A percentile compares a stretch with the other conserved stretches of the same genome.
Evolutionary conservation across 2,888 invertebrate species (phyloP).

Genomic region (Nomada hirtipes): DNA sequence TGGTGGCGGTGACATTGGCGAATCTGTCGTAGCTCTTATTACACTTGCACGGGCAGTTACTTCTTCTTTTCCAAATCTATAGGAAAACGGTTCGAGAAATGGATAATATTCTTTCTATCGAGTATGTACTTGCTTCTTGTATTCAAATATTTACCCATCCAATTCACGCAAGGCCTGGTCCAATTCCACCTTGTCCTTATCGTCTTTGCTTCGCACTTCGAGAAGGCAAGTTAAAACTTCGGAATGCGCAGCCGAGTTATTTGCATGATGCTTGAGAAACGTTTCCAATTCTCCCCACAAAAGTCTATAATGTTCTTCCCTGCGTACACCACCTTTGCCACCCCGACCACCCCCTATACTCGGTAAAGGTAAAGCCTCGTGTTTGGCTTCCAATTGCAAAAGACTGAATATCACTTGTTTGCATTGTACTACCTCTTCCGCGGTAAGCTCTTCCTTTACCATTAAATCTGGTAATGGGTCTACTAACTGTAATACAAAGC

Average conservation of each 20-base stretch:
- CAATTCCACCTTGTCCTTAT: slow-evolving; percentile 87
- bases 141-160: slow-evolving; percentile 84
- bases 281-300: slow-evolving; percentile 96
- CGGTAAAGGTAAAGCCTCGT: slow-evolving; percentile 91
- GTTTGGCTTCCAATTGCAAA: slow-evolving; percentile 92
- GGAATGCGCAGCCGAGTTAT: slow-evolving; percentile 90
- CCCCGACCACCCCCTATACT: slow-evolving; percentile 88
- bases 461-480: slow-evolving; percentile 93
- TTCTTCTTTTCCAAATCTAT: slow-evolving; percentile 81
- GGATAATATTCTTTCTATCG: neutral
- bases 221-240: slow-evolving; percentile 92
- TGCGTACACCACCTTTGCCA: slow-evolving; percentile 83
- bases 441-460: slow-evolving; percentile 92
- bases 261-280: slow-evolving; percentile 89
- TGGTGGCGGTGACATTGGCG: slow-evolving; percentile 93
- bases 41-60: slow-evolving; percentile 85
- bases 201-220: slow-evolving; percentile 88
- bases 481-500: slow-evolving; percentile 87
- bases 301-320: slow-evolving; percentile 95
- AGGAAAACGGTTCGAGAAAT: slow-evolving; percentile 4
- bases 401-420: slow-evolving; percentile 93
- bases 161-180: slow-evolving; percentile 87
- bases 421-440: slow-evolving; percentile 95
- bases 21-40: slow-evolving; percentile 92
- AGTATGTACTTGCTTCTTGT: neutral